Percentiles rank a stretch among this genome's conserved stretches.
Conservation (phyloP, 1,140 invertebrate genomes). For the Pomacea maculata region DNA sequence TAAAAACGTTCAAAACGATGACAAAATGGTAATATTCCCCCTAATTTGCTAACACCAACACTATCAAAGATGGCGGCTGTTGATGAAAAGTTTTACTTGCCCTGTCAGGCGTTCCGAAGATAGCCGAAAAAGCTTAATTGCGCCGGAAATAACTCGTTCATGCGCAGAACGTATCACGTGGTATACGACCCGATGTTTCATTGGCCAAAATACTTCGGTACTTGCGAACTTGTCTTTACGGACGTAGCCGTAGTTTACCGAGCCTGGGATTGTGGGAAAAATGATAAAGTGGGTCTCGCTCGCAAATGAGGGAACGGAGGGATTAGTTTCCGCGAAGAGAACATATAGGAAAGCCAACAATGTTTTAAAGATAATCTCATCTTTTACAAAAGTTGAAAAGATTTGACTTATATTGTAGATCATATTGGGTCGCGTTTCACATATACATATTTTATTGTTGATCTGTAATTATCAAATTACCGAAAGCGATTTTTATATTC, state of each 20-base stretch:
- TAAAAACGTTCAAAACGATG: slow-evolving; percentile 24
- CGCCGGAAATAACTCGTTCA: slow-evolving; percentile 58
- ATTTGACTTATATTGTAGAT: not conserved
- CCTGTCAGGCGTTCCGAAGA: slow-evolving; percentile 80
- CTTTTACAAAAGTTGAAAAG: not conserved
- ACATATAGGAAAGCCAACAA: not conserved
- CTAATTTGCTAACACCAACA: slow-evolving; percentile 67
- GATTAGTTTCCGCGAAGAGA: not conserved
- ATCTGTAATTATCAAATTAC: not conserved
- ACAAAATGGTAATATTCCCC: slow-evolving; percentile 37
- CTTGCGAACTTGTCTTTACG: slow-evolving; percentile 11
- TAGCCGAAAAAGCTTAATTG: slow-evolving; percentile 71
- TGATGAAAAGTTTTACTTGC: slow-evolving; percentile 87
- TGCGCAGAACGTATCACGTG: slow-evolving; percentile 47
- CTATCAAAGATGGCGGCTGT: slow-evolving; percentile 90
- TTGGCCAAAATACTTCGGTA: slow-evolving; percentile 31
- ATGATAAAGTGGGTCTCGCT: slow-evolving; percentile 16
- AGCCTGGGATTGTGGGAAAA: slow-evolving; percentile 18
- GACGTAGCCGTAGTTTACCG: slow-evolving; percentile 22
- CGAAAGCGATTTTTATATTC: not conserved
- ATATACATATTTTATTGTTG: not conserved
- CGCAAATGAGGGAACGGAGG: not conserved
- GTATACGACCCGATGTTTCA: slow-evolving; percentile 21
- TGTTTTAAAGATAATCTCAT: not conserved
- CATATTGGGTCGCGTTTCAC: not conserved